Conservation (phyloP, 2,888 invertebrate species). For the Acleris holmiana region DNA sequence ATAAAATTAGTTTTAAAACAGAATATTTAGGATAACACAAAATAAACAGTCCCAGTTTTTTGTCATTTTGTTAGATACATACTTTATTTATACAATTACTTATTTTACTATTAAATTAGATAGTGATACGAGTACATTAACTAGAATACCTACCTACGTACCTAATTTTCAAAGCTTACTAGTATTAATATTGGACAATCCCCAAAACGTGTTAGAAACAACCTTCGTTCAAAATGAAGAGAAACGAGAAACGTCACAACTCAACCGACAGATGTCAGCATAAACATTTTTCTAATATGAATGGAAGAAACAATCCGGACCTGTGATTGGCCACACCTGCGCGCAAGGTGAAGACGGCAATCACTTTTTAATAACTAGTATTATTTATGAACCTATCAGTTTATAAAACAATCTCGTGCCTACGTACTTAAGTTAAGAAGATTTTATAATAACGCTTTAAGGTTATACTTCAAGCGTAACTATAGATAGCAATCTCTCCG, state of each 20-base stretch:
- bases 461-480: slow-evolving; percentile 24
- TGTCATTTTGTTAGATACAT: no score
- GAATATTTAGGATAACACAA: no score
- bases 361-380: slow-evolving; percentile 45
- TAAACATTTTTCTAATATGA: slow-evolving; percentile 42
- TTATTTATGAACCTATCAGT: slow-evolving; percentile 47
- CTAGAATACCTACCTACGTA: neutral
- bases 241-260: slow-evolving; percentile 56
- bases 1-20: neutral
- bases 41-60: no score
- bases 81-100: no score
- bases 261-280: slow-evolving; percentile 51
- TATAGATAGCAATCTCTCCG: slow-evolving; percentile 20
- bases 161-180: slow-evolving; percentile 26
- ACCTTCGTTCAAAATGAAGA: slow-evolving; percentile 56
- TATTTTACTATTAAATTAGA: no score
- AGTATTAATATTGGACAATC: slow-evolving; percentile 12
- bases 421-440: slow-evolving; percentile 9
- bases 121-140: no score
- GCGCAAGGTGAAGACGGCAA: slow-evolving; percentile 44
- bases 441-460: slow-evolving; percentile 13
- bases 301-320: slow-evolving; percentile 45
- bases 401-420: slow-evolving; percentile 15
- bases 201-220: slow-evolving; percentile 51
- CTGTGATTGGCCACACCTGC: slow-evolving; percentile 61